These are phyloP conservation scores for Panonychus citri DNA, from an alignment of 1,140 invertebrate species.

Conservation along the genomic window DNA sequence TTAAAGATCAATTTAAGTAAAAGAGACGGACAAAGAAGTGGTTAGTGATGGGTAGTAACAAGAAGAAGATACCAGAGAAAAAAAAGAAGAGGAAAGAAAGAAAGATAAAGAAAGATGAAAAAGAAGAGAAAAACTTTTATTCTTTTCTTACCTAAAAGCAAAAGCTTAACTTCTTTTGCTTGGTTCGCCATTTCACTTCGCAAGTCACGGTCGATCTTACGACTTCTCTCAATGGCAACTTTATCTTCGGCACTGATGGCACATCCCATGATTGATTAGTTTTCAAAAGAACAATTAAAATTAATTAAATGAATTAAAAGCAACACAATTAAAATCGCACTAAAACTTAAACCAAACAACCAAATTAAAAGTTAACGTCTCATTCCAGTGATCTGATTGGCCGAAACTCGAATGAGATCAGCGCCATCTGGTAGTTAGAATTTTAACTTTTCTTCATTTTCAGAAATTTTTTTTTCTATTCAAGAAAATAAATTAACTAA, in stretches of 20 bases:
- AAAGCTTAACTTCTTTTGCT: conserved; percentile 63
- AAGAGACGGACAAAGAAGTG: conserved; percentile 25
- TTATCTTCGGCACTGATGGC: conserved; percentile 50
- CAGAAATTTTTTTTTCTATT: no score
- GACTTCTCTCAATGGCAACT: conserved; percentile 53
- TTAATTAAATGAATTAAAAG: no score
- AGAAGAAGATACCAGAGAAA: conserved; percentile 8
- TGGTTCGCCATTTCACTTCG: conserved; percentile 56
- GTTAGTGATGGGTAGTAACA: conserved; percentile 7
- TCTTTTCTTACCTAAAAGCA: conserved; percentile 43
- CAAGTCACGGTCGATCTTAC: conserved; percentile 66
- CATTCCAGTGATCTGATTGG: no score
- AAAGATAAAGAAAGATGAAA: background rate
- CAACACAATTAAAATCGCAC: no score
- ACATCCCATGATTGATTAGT: conserved; percentile 7
- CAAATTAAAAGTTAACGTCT: no score
- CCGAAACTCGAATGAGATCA: no score
- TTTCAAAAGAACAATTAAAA: no score
- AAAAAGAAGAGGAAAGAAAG: background rate
- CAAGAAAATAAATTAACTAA: no score
- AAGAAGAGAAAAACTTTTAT: background rate
- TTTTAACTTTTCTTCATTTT: no score
- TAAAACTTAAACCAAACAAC: no score
- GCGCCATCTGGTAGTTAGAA: no score
- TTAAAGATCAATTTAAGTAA: no score